Evolutionary conservation across 2,888 invertebrate genomes (phyloP).

Genomic region (Liodrosophila aerea): DNA sequence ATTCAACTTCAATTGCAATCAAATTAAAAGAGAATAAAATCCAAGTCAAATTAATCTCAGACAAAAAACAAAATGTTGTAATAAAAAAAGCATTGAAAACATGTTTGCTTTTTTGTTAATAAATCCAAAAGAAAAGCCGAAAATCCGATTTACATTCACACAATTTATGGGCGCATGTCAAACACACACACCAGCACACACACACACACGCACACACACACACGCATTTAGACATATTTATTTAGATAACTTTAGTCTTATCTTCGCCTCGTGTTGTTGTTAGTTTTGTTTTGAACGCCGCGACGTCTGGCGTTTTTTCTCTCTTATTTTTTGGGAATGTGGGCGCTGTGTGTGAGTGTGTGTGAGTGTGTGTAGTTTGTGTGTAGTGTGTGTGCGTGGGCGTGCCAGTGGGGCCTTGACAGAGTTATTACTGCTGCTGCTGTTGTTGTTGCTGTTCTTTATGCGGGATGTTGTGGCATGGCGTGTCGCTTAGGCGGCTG

Average conservation of each 20-base stretch:
- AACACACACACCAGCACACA: constrained; percentile 6
- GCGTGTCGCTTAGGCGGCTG: constrained; percentile 17
- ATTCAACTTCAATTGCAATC: constrained; percentile 37
- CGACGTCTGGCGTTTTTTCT: constrained; percentile 56
- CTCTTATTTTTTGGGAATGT: constrained; percentile 23
- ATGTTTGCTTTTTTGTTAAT: neutral
- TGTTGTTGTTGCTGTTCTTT: constrained; percentile 27
- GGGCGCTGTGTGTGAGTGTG: constrained; percentile 24
- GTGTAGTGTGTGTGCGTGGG: constrained; percentile 35
- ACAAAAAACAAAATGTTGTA: constrained; percentile 22
- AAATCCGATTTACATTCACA: constrained; percentile 65
- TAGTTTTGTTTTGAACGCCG: constrained; percentile 56
- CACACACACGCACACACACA: neutral
- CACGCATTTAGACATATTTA: constrained; percentile 34
- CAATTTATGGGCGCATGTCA: constrained; percentile 66
- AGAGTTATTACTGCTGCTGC: constrained; percentile 26
- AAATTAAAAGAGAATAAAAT: constrained; percentile 75
- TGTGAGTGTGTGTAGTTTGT: constrained; percentile 35
- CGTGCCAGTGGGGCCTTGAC: constrained; percentile 43
- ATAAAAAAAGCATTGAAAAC: constrained; percentile 1
- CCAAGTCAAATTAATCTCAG: constrained; percentile 43
- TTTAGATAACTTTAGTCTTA: constrained; percentile 59
- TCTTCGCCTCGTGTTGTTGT: constrained; percentile 17
- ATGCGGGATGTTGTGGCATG: constrained; percentile 38
- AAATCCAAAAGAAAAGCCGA: constrained; percentile 21